Evolutionary conservation across 2,797 vertebrate species (phyloP).

Genomic region (Todus mexicanus): DNA sequence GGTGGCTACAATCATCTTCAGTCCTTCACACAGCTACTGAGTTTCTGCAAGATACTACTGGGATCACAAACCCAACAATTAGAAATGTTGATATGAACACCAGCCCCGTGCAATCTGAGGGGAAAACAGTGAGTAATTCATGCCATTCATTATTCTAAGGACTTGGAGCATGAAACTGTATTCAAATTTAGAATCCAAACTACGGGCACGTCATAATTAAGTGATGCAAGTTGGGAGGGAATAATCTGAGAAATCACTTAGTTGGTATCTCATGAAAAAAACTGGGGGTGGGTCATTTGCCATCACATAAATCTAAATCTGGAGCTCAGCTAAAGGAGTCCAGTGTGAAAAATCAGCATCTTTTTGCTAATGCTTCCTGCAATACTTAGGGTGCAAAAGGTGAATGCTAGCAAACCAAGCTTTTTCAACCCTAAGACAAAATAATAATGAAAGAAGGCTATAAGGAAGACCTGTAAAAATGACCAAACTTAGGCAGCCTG

Average conservation of each 20-base stretch:
- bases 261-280: constrained; percentile 51
- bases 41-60: background rate
- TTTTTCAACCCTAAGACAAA: background rate
- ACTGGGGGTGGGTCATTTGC: background rate
- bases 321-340: background rate
- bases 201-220: background rate
- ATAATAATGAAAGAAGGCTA: background rate
- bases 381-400: background rate
- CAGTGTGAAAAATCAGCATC: background rate
- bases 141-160: background rate
- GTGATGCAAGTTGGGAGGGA: background rate
- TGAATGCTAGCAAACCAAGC: background rate
- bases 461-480: background rate
- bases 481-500: background rate
- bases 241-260: constrained; percentile 62
- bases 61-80: background rate
- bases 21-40: background rate
- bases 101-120: background rate
- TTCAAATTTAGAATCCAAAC: background rate
- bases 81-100: background rate
- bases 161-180: background rate
- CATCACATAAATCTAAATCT: background rate
- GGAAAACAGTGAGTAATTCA: background rate
- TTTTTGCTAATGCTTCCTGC: constrained; percentile 10
- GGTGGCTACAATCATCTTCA: background rate